Percentiles rank a stretch among this genome's conserved stretches.
Evolutionary conservation across 2,113 vertebrate species (phyloP).

Genomic region (Setophaga petechia): DNA sequence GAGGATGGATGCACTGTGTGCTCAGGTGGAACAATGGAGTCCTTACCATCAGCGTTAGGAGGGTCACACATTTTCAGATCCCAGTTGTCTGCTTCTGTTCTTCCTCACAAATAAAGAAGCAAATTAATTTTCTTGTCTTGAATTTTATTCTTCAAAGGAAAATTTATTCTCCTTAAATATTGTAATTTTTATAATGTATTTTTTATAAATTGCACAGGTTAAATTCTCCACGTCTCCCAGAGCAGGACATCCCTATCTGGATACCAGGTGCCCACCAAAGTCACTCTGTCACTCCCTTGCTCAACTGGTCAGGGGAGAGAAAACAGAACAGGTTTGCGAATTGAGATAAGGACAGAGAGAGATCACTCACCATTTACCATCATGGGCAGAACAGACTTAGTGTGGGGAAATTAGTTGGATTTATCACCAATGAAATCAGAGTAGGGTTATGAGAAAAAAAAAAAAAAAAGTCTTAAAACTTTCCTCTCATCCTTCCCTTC

Average conservation of each 20-base stretch:
- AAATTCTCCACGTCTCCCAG: background rate
- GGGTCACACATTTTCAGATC: accelerated
- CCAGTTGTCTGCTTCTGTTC: background rate
- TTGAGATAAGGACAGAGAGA: background rate
- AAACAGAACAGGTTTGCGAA: background rate
- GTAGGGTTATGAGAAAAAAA: background rate
- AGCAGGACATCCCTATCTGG: background rate
- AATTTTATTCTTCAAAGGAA: background rate
- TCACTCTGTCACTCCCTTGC: no score
- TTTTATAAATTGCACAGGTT: background rate
- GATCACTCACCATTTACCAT: background rate
- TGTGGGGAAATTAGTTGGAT: background rate
- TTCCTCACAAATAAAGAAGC: background rate
- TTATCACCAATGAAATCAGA: background rate
- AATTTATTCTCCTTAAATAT: background rate
- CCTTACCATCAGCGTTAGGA: background rate
- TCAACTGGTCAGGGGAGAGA: background rate
- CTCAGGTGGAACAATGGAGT: accelerated
- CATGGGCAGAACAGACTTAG: background rate
- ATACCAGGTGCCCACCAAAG: background rate
- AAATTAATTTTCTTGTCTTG: background rate
- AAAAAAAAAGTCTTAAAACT: background rate
- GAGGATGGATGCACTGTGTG: accelerated
- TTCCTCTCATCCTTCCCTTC: background rate
- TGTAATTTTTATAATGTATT: accelerated